Percentiles rank a stretch among this genome's conserved stretches.
Evolutionary conservation across 2,113 vertebrate genomes (phyloP).

Genomic region (Hirundichthys speculiger): DNA sequence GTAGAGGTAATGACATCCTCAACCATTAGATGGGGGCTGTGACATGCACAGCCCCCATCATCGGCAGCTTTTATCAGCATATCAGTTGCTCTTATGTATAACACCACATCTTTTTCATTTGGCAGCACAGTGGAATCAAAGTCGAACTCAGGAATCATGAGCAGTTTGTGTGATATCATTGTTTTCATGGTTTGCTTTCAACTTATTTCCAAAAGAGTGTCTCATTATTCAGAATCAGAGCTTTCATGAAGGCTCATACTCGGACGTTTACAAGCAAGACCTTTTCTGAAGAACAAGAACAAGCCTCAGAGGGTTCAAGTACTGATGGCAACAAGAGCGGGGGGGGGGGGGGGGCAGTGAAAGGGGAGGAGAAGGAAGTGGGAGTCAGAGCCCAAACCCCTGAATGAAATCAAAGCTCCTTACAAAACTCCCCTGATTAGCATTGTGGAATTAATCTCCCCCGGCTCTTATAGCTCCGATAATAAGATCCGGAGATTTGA

Average conservation of each 20-base stretch:
- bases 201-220: conserved; percentile 46
- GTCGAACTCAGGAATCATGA: conserved; percentile 33
- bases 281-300: conserved; percentile 65
- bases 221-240: conserved; percentile 65
- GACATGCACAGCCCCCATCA: not conserved
- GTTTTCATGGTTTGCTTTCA: conserved; percentile 56
- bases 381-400: conserved; percentile 48
- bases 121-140: conserved; percentile 39
- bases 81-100: conserved; percentile 41
- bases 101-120: conserved; percentile 49
- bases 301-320: conserved; percentile 63
- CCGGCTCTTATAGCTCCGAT: conserved; percentile 46
- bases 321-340: conserved; percentile 55
- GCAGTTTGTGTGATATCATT: conserved; percentile 52
- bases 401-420: conserved; percentile 72
- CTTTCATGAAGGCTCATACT: conserved; percentile 57
- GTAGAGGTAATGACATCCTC: too few relatives aligned
- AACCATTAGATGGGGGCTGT: too few relatives aligned
- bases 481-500: conserved; percentile 52
- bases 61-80: conserved; percentile 22
- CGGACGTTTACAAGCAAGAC: conserved; percentile 63
- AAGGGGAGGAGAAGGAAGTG: conserved; percentile 50
- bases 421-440: conserved; percentile 73
- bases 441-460: conserved; percentile 68
- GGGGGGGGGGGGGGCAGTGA: conserved; percentile 22